These are phyloP conservation scores for Varecia variegata DNA, from an alignment of 2,797 vertebrate genomes.

Conservation along the genomic window DNA sequence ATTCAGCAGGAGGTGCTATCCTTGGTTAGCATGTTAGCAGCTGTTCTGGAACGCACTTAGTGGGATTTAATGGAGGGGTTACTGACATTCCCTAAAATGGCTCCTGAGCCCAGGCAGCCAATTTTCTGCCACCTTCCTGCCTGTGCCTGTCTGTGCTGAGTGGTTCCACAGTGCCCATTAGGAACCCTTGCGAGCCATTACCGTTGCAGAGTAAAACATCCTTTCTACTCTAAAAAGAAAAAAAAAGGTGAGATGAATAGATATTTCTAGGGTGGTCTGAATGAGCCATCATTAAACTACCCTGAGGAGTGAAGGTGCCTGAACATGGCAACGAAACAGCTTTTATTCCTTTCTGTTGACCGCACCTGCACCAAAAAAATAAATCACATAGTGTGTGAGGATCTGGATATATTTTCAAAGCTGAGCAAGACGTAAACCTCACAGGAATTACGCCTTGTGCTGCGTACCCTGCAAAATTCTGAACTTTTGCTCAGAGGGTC, in stretches of 20 bases:
- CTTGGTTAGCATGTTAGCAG: neutral
- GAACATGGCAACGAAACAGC: neutral
- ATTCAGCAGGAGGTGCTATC: neutral
- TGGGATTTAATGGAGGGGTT: conserved; percentile 41
- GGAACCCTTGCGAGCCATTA: conserved; percentile 54
- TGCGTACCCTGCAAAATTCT: neutral
- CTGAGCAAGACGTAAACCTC: neutral
- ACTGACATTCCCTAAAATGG: conserved; percentile 25
- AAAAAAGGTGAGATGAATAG: conserved; percentile 44
- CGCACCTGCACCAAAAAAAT: neutral
- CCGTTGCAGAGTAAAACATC: conserved; percentile 31
- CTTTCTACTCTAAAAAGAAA: neutral
- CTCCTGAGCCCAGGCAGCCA: conserved; percentile 37
- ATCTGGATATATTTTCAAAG: neutral
- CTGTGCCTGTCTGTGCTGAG: neutral
- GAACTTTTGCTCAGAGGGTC: neutral
- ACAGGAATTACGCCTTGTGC: neutral
- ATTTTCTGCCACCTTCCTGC: conserved; percentile 50
- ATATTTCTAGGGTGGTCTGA: conserved; percentile 55
- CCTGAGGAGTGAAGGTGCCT: neutral
- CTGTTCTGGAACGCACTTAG: neutral
- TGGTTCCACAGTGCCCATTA: conserved; percentile 53
- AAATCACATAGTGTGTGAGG: neutral
- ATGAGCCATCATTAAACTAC: conserved; percentile 21
- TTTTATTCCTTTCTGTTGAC: neutral